phyloP scores from a whole-genome alignment of 2,797 vertebrate genomes.

The Brachymystax lenok region DNA sequence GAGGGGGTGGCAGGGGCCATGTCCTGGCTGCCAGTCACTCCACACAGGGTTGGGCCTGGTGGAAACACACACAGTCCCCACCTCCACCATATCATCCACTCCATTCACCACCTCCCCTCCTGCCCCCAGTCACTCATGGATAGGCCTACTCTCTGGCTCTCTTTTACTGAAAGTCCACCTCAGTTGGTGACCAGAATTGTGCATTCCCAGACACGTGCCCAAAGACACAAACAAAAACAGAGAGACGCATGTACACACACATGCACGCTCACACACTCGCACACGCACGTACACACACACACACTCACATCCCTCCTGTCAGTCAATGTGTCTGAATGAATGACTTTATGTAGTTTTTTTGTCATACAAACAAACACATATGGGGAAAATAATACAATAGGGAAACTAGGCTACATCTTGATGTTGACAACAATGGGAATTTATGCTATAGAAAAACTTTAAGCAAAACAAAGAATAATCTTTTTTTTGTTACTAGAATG shows the following conservation, averaged over 20 bases:
- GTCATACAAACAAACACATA: too few species aligned
- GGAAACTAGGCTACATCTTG: too few species aligned
- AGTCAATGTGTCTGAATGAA: too few species aligned
- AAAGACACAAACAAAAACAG: neutral
- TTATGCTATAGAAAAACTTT: neutral
- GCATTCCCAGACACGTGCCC: neutral
- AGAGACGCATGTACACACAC: too few species aligned
- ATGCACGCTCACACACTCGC: too few species aligned
- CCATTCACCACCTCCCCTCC: neutral
- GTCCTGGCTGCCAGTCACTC: slow-evolving; percentile 60
- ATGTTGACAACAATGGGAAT: neutral
- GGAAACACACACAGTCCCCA: neutral
- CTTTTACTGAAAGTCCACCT: slow-evolving; percentile 1
- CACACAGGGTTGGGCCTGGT: slow-evolving; percentile 16
- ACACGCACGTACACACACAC: too few species aligned
- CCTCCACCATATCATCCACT: too few species aligned
- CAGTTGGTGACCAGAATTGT: neutral
- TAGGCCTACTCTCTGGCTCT: neutral
- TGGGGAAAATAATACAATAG: too few species aligned
- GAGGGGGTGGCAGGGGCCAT: slow-evolving; percentile 51
- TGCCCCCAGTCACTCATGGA: neutral
- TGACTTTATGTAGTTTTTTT: too few species aligned
- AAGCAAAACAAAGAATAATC: too few species aligned
- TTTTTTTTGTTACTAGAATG: too few species aligned
- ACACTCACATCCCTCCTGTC: too few species aligned